A percentile compares a stretch with the other conserved stretches of the same genome.
These are phyloP conservation scores for Pitangus sulphuratus DNA, from an alignment of 2,797 vertebrate species.

Conservation along the genomic window DNA sequence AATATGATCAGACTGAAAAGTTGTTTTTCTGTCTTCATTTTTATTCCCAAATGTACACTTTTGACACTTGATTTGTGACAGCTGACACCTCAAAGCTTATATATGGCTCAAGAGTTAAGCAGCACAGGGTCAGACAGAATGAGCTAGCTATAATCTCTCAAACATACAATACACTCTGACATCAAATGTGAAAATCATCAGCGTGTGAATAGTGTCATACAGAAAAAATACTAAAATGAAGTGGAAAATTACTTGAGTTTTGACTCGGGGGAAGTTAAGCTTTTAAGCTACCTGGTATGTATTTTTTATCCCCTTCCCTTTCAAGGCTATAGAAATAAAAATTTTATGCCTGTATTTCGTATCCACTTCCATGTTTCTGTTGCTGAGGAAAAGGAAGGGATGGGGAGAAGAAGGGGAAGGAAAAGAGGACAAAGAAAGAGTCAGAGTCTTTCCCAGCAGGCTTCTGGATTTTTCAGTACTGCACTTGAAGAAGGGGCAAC, in stretches of 20 bases:
- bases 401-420: not conserved
- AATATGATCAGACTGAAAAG: conserved; percentile 28
- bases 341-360: not conserved
- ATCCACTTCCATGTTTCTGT: not conserved
- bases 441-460: not conserved
- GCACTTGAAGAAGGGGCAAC: not conserved
- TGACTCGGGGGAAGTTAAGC: not conserved
- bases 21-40: conserved; percentile 60
- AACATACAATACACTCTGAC: conserved; percentile 18
- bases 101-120: conserved; percentile 26
- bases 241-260: not conserved
- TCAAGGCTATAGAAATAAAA: not conserved
- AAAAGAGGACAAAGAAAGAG: not conserved
- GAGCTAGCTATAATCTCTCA: conserved; percentile 42
- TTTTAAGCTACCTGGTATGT: not conserved
- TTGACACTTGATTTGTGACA: conserved; percentile 63
- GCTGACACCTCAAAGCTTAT: conserved; percentile 53
- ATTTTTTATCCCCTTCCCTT: not conserved
- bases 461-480: not conserved
- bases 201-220: not conserved
- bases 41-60: conserved; percentile 44
- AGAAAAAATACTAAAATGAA: conserved; percentile 7
- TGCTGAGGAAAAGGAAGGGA: no score
- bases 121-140: conserved; percentile 25
- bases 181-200: conserved; percentile 31